phyloP scores from a whole-genome alignment of 2,797 vertebrate species.

The Sphaeramia orbicularis region DNA sequence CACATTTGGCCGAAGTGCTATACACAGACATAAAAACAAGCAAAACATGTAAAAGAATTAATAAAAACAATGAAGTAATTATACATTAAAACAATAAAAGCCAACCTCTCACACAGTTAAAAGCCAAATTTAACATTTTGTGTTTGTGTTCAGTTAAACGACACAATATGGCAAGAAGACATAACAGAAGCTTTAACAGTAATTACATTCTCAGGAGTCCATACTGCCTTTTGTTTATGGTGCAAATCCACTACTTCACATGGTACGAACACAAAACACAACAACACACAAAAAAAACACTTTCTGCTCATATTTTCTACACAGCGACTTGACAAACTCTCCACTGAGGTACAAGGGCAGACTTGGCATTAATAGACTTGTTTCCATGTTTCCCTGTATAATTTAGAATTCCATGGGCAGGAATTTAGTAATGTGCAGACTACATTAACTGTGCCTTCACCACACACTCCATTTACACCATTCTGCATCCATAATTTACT shows the following conservation, averaged over 20 bases:
- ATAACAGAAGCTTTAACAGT: too few species aligned
- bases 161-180: too few species aligned
- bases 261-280: not conserved
- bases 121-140: too few species aligned
- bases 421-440: slow-evolving; percentile 59
- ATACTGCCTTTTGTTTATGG: not conserved
- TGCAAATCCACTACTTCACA: not conserved
- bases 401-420: slow-evolving; percentile 67
- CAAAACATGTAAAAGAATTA: too few species aligned
- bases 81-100: too few species aligned
- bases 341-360: slow-evolving; percentile 14
- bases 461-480: slow-evolving; percentile 62
- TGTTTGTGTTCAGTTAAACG: too few species aligned
- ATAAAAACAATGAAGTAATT: too few species aligned
- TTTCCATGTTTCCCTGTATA: slow-evolving; percentile 47
- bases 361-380: slow-evolving; percentile 58
- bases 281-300: not conserved
- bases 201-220: not conserved
- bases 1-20: too few species aligned
- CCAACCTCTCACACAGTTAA: too few species aligned
- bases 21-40: too few species aligned
- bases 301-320: not conserved
- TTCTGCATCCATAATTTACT: slow-evolving; percentile 72
- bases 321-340: not conserved
- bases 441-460: slow-evolving; percentile 65